Conservation (phyloP, 2,888 invertebrate genomes). For the Tipula confusa region DNA sequence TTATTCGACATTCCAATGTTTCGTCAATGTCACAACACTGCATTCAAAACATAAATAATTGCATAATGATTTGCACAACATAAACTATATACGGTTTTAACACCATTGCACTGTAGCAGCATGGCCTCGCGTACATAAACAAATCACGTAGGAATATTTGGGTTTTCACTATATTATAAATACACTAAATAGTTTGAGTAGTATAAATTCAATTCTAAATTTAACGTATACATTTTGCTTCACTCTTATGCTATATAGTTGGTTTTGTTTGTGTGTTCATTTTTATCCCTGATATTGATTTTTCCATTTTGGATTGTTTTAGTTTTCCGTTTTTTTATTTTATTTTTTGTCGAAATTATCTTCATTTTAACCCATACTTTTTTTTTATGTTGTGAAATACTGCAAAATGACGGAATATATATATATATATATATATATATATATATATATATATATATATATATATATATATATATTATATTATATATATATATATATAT, state of each 20-base stretch:
- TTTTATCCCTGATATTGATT: constrained; percentile 25
- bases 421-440: no score
- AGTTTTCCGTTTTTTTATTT: not conserved
- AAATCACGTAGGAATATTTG: not conserved
- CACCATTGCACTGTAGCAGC: not conserved
- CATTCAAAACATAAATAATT: not conserved
- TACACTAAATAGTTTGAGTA: not conserved
- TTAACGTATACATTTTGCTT: not conserved
- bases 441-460: no score
- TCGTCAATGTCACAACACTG: not conserved
- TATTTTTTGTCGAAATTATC: not conserved
- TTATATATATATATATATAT: no score
- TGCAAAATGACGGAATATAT: not conserved
- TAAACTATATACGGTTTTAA: not conserved
- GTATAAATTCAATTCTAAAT: not conserved
- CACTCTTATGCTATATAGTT: not conserved
- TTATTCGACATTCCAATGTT: not conserved
- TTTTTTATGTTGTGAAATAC: not conserved
- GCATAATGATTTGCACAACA: not conserved
- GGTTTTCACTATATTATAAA: not conserved
- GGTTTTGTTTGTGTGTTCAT: not conserved
- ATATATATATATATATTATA: no score
- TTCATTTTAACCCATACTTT: not conserved
- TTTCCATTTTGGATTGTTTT: not conserved
- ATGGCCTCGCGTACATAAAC: not conserved